Evolutionary conservation across 2,113 vertebrate species (phyloP).

Genomic region (Dasyurus viverrinus): DNA sequence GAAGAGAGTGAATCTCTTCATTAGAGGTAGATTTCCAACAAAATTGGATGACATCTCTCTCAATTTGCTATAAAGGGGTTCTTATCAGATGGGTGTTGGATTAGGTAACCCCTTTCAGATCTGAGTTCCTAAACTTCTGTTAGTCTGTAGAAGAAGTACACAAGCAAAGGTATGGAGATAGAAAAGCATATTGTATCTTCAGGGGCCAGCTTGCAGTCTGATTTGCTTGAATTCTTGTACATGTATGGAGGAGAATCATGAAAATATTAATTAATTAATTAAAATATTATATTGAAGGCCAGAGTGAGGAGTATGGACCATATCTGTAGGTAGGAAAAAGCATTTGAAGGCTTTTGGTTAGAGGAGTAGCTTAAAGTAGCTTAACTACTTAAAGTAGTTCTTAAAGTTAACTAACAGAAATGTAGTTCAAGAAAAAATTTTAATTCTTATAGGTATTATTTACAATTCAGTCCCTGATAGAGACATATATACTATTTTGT

Average conservation of each 20-base stretch:
- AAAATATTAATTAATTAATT: neutral
- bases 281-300: neutral
- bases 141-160: neutral
- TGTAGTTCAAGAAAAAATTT: neutral
- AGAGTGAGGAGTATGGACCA: neutral
- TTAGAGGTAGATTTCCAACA: too few relatives aligned
- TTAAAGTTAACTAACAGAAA: neutral
- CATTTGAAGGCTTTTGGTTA: neutral
- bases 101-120: too few relatives aligned
- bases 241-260: neutral
- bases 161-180: neutral
- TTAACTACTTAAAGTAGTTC: too few relatives aligned
- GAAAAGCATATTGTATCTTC: neutral
- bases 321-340: neutral
- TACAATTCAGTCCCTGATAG: neutral
- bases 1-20: too few relatives aligned
- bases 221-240: neutral
- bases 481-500: neutral
- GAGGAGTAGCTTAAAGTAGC: neutral
- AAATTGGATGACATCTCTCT: too few relatives aligned
- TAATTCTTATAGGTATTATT: neutral
- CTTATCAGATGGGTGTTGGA: too few relatives aligned
- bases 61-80: too few relatives aligned
- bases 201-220: neutral
- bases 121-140: too few relatives aligned